phyloP scores from a whole-genome alignment of 2,888 invertebrate species.

The Sarcophaga subvicina region DNA sequence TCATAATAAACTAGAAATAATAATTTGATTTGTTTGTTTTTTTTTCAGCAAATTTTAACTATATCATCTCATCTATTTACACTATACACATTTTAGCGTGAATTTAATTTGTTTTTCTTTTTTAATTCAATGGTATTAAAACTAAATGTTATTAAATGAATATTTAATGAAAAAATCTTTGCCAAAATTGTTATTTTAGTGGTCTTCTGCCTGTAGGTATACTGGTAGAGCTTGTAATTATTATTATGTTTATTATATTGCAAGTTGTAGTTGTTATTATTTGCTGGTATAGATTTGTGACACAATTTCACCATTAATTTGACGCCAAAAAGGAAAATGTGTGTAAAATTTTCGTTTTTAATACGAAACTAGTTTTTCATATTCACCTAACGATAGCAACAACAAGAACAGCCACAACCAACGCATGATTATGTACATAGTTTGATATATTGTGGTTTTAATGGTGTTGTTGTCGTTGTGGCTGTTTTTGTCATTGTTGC shows the following conservation, averaged over 20 bases:
- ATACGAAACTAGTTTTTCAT: constrained; percentile 64
- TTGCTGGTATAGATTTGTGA: constrained; percentile 61
- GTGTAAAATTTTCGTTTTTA: constrained; percentile 31
- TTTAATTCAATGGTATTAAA: too few relatives aligned
- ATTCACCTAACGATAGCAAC: constrained; percentile 16
- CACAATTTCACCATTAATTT: constrained; percentile 68
- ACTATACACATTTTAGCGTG: too few relatives aligned
- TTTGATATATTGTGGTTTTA: constrained; percentile 13
- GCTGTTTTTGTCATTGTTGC: not conserved
- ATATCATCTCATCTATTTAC: too few relatives aligned
- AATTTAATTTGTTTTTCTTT: too few relatives aligned
- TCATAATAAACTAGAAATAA: too few relatives aligned
- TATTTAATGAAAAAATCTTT: not conserved
- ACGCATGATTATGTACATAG: constrained; percentile 38
- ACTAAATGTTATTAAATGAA: too few relatives aligned
- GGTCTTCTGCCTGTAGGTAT: not conserved
- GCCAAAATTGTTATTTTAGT: not conserved
- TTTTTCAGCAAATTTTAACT: too few relatives aligned
- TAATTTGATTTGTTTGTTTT: too few relatives aligned
- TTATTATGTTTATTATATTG: not conserved
- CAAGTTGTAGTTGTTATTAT: constrained; percentile 15
- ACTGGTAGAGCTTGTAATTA: constrained; percentile 17
- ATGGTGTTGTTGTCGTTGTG: not conserved
- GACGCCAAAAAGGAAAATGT: constrained; percentile 66
- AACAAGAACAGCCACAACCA: constrained; percentile 31